Evolutionary conservation across 1,140 invertebrate genomes (phyloP), one percentile per base, ranked within the genome.

Genomic region (Euschistus heros): DNA sequence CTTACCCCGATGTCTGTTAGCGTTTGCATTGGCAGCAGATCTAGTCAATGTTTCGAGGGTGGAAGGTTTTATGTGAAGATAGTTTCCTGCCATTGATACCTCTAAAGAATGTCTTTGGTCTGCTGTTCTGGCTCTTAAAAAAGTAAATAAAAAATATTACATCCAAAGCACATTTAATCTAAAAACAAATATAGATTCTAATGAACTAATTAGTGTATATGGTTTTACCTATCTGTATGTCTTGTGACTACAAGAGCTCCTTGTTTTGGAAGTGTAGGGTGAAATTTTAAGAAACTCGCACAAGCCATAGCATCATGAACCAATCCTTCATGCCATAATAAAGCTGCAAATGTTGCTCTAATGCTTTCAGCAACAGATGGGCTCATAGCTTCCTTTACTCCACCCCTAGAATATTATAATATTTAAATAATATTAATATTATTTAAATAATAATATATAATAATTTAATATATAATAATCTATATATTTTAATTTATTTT

Each of bases 291-390:
- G 73, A 94, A 98, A 5, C 94, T 92, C 0, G 94, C 92, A 73
- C 92, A 95, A 0, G 94, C 93, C 87, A 98, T 97, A 6, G 94
- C 94, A 75, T 98, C 95, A 74, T 97, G 92, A 0, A 97, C 92
- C 50, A 98, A 88, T 1, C 92, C 94, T 80, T 97, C 94, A 75
- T 98, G 95, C 94, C 94, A 98, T 1, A 98, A 76, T 71, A 97
- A 88, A 0, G 95, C 93, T 0, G 94, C 94, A 77, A 98, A 99
- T 0, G 97, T 89, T 0, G 93, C 89, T 7, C 96, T 80, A 5
- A 96, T 76, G 71, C 91, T 91, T 75, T 98, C 94, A 0, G 93
- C 94, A 18, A 95, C 86, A 0, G 92, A 92, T 0, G 94, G 93
- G 68, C 92, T 91, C 72, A 97, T 84, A 0, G 92, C 93, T 70